A percentile compares a stretch with the other conserved stretches of the same genome.
These are phyloP conservation scores for Dryobota labecula DNA, from an alignment of 2,888 invertebrate genomes.

Conservation along the genomic window DNA sequence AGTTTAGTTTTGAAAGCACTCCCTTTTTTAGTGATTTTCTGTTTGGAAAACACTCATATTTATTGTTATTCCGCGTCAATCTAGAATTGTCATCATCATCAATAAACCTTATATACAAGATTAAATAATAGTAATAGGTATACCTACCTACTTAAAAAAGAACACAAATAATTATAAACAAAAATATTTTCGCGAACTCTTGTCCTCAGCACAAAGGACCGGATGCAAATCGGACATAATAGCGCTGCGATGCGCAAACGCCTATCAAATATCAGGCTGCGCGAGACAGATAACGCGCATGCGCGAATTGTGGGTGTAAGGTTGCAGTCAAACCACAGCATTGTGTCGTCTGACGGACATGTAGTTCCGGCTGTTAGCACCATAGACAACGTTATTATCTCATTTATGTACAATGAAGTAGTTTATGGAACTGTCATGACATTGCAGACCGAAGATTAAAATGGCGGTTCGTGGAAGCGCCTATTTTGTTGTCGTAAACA, in stretches of 20 bases:
- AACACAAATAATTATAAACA: conserved; percentile 24
- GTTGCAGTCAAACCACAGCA: conserved; percentile 83
- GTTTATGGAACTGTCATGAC: conserved; percentile 27
- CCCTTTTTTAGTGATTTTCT: background rate
- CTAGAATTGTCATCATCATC: background rate
- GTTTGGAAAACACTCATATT: background rate
- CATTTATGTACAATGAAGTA: conserved; percentile 44
- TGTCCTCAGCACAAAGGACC: conserved; percentile 68
- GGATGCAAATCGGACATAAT: conserved; percentile 72
- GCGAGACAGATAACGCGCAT: conserved; percentile 70
- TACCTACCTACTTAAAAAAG: background rate
- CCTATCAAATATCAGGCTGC: conserved; percentile 76
- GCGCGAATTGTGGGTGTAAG: conserved; percentile 76
- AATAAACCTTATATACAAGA: background rate
- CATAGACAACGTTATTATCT: conserved; percentile 55
- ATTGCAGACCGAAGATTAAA: conserved; percentile 32
- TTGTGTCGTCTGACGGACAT: conserved; percentile 77
- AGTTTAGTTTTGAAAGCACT: background rate
- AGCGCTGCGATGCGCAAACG: conserved; percentile 76
- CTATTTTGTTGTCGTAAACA: conserved; percentile 23
- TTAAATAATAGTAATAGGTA: background rate
- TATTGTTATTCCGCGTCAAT: background rate
- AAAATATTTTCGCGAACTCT: conserved; percentile 48
- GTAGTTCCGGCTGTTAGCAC: conserved; percentile 80
- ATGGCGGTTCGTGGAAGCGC: conserved; percentile 27